Evolutionary conservation across 2,888 invertebrate species (phyloP).

Genomic region (Tethea ocularis): DNA sequence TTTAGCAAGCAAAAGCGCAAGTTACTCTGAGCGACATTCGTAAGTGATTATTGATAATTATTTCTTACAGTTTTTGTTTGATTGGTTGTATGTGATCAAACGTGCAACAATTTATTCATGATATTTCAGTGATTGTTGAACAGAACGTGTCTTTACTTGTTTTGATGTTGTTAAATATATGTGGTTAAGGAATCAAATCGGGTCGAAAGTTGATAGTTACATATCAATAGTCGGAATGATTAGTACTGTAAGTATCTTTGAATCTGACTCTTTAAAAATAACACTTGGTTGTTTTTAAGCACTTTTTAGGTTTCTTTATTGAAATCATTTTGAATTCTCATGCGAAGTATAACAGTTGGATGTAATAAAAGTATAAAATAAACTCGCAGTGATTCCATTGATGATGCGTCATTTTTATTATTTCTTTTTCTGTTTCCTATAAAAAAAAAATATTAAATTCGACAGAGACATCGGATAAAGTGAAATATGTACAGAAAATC

Average conservation of each 20-base stretch:
- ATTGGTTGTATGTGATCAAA: not conserved
- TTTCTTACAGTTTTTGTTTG: not conserved
- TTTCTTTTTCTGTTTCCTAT: conserved; percentile 18
- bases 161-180: conserved; percentile 81
- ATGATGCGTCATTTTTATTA: conserved; percentile 64
- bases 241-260: conserved; percentile 83
- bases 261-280: conserved; percentile 63
- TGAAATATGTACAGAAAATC: not conserved
- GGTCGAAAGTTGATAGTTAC: conserved; percentile 61
- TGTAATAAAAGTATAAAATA: conserved; percentile 82
- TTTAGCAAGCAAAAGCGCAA: not conserved
- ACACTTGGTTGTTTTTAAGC: conserved; percentile 56
- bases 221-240: conserved; percentile 76
- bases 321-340: conserved; percentile 66
- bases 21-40: not conserved
- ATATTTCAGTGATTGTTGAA: conserved; percentile 49
- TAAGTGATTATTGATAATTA: too few relatives aligned
- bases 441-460: not conserved
- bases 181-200: conserved; percentile 80
- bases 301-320: conserved; percentile 57
- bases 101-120: not conserved
- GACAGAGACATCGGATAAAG: not conserved
- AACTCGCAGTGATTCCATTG: conserved; percentile 84
- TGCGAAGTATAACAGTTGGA: conserved; percentile 73
- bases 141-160: conserved; percentile 72